Evolutionary conservation across 1,140 invertebrate genomes (phyloP), one percentile per base, ranked within the genome.

Genomic region (Triops longicaudatus): DNA sequence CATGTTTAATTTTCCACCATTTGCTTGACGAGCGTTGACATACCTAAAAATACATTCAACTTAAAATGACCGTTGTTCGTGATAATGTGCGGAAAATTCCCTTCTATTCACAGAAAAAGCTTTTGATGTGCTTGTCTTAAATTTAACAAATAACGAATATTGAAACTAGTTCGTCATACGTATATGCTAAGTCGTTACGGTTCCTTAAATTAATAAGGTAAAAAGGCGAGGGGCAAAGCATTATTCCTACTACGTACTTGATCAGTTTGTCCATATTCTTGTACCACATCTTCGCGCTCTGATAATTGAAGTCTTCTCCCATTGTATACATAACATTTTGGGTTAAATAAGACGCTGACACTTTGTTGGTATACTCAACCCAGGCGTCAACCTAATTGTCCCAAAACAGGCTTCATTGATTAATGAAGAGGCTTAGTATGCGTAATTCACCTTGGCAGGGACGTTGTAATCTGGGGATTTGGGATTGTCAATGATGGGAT

Each of bases 221-320:
- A n/a, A n/a, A n/a, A n/a, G n/a, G n/a, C n/a, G n/a, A n/a, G n/a
- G n/a, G n/a, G n/a, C n/a, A n/a, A n/a, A n/a, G n/a, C n/a, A 42
- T 71, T 22, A 73, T 26, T 73, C 7, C 17, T 31, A 6, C 42
- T 73, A 22, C 73, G 37, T 80, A 90, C 86, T 89, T 87, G 72
- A 94, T 92, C 2, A 94, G 83, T 83, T 89, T 90, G 83, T 93
- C 91, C 80, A 92, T 83, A 79, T 91, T 91, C 80, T 86, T 88
- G 82, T 88, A 92, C 87, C 89, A 88, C 31, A 82, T 82, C 73
- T 86, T 81, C 26, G 88, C 82, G 86, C 89, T 84, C 76, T 86
- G 82, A 79, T 88, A 89, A 72, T 86, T 83, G 80, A 89, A 89
- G 80, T 89, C 88, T 27, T 83, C 83, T 2, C 88, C 88, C 88